Percentiles rank a stretch among this genome's conserved stretches.
Evolutionary conservation across 2,113 vertebrate species (phyloP).

Genomic region (Accipiter cooperii): DNA sequence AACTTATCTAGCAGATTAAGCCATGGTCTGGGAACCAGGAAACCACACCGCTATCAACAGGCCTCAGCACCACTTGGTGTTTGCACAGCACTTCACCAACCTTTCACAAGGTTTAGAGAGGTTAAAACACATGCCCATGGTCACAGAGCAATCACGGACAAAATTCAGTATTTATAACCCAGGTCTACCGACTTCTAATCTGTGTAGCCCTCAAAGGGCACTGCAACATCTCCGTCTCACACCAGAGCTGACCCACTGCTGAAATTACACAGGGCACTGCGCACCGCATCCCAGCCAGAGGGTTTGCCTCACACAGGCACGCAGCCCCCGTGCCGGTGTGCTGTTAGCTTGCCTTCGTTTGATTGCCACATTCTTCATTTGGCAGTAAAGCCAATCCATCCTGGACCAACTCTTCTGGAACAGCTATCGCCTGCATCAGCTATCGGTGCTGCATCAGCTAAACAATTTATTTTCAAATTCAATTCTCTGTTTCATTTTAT

Average conservation of each 20-base stretch:
- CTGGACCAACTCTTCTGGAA: neutral
- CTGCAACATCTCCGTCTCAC: fast-evolving
- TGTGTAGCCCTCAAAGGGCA: neutral
- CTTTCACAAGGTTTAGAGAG: neutral
- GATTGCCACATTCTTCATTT: neutral
- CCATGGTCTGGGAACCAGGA: neutral
- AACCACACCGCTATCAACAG: neutral
- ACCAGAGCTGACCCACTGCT: neutral
- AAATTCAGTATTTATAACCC: neutral
- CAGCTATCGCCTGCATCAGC: neutral
- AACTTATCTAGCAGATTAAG: neutral
- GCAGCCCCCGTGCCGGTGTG: fast-evolving
- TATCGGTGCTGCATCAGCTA: neutral
- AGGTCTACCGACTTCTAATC: neutral
- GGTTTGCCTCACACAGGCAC: neutral
- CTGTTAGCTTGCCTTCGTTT: neutral
- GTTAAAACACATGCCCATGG: neutral
- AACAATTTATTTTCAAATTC: neutral
- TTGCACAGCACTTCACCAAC: neutral
- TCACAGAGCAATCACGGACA: neutral
- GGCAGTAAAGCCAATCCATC: neutral
- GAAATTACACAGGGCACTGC: neutral
- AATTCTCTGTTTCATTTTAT: conserved; percentile 1
- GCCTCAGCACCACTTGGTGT: neutral
- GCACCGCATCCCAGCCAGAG: fast-evolving